Percentiles rank a stretch among this genome's conserved stretches.
These are phyloP conservation scores for Pachyuromys duprasi DNA, from an alignment of 2,797 vertebrate species.

Conservation along the genomic window DNA sequence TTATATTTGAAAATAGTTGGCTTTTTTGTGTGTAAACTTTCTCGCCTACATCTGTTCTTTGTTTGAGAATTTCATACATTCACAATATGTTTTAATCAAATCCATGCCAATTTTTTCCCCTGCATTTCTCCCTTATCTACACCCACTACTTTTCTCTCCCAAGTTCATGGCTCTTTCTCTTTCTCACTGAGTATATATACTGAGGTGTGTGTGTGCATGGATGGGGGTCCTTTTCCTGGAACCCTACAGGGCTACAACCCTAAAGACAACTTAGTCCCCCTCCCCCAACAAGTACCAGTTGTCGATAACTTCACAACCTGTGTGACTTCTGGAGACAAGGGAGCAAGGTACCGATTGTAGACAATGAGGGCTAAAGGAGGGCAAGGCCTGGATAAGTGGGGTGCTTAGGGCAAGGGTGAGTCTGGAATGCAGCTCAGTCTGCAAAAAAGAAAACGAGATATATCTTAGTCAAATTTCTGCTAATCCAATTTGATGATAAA, in stretches of 20 bases:
- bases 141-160: not conserved
- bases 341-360: not conserved
- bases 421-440: not conserved
- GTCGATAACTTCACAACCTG: not conserved
- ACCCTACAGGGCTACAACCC: not conserved
- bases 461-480: not conserved
- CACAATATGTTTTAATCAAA: not conserved
- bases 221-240: not conserved
- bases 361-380: not conserved
- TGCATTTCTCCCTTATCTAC: not conserved
- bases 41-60: not conserved
- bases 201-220: not conserved
- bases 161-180: not conserved
- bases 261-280: not conserved
- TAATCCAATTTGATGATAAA: not conserved
- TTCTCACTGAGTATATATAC: not conserved
- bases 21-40: not conserved
- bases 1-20: not conserved
- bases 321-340: not conserved
- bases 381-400: not conserved
- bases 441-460: not conserved
- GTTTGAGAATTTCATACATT: not conserved
- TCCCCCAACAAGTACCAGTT: too few relatives aligned
- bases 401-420: not conserved
- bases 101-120: not conserved